A percentile compares a stretch with the other conserved stretches of the same genome.
Evolutionary conservation across 2,888 invertebrate species (phyloP).

Genomic region (Rotaria magnacalcarata): DNA sequence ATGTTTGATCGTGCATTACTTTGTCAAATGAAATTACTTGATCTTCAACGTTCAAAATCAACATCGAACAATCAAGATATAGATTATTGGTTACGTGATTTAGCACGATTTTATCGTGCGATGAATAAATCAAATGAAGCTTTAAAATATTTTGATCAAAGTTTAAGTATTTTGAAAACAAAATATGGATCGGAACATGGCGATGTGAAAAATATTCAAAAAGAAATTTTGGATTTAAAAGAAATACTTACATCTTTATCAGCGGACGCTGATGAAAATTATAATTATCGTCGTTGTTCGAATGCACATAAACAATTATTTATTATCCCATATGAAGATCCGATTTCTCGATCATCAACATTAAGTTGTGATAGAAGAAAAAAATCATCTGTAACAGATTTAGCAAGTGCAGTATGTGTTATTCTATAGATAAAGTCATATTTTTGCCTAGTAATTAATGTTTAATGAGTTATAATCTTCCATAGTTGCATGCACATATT

Average conservation of each 20-base stretch:
- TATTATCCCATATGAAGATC: not conserved
- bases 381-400: not conserved
- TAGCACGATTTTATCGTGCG: not conserved
- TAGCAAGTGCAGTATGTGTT: not conserved
- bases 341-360: not conserved
- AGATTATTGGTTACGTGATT: not conserved
- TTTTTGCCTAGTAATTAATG: too few species aligned
- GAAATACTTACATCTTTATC: not conserved
- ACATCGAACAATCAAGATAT: not conserved
- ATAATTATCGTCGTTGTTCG: not conserved
- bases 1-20: constrained; percentile 11
- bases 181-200: not conserved
- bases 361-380: not conserved
- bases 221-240: not conserved
- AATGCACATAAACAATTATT: not conserved
- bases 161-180: not conserved
- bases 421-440: not conserved
- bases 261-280: not conserved
- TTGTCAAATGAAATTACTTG: not conserved
- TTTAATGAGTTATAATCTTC: not conserved
- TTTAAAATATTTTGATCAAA: not conserved
- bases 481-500: too few species aligned
- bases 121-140: not conserved
- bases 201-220: not conserved
- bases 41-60: not conserved